These are phyloP conservation scores for Eospalax fontanierii DNA, from an alignment of 2,797 vertebrate species.

Conservation along the genomic window DNA sequence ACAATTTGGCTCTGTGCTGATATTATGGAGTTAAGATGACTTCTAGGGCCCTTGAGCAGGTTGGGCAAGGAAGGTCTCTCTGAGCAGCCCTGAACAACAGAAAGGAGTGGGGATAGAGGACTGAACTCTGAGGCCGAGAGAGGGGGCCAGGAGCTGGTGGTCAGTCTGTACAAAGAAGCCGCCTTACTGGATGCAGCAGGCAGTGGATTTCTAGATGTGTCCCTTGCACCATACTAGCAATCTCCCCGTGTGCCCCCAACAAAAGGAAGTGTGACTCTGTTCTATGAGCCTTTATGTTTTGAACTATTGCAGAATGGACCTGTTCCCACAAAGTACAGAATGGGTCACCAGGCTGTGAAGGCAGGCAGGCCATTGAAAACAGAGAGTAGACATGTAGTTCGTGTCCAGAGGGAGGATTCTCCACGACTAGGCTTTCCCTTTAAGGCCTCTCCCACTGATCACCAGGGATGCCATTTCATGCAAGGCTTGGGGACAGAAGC, in stretches of 20 bases:
- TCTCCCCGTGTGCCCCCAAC: not conserved
- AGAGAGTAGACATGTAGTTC: not conserved
- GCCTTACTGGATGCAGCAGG: accelerated
- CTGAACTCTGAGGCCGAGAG: not conserved
- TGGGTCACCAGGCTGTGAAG: not conserved
- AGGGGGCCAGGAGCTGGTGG: too few relatives aligned
- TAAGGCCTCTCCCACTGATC: not conserved
- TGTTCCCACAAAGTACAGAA: not conserved
- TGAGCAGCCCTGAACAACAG: not conserved
- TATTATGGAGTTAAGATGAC: not conserved
- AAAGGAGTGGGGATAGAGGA: not conserved
- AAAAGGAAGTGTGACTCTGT: not conserved
- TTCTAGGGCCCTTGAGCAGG: not conserved
- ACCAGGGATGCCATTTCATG: not conserved
- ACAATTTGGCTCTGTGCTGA: not conserved
- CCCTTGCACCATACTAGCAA: not conserved
- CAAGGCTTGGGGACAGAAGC: not conserved
- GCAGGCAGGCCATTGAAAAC: not conserved
- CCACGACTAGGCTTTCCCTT: not conserved
- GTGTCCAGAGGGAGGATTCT: not conserved
- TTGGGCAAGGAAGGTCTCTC: not conserved
- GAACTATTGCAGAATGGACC: not conserved
- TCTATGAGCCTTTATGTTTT: not conserved
- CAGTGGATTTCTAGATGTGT: not conserved
- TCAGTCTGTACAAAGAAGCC: not conserved